Conservation (phyloP, 2,113 vertebrate species). For the Notarius lentiginosus region DNA sequence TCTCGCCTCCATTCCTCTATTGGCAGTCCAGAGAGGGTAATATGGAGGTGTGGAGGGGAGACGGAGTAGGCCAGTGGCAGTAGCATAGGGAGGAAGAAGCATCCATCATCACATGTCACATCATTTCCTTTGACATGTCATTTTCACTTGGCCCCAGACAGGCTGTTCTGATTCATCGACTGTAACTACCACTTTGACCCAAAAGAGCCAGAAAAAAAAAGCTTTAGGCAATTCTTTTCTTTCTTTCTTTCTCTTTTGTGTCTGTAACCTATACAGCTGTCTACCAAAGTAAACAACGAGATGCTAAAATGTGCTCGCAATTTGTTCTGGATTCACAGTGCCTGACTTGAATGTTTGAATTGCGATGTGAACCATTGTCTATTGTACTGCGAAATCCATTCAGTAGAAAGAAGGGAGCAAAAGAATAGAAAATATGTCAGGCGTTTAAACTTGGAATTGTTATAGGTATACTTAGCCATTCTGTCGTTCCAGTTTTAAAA, state of each 20-base stretch:
- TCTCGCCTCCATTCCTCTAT: constrained; percentile 55
- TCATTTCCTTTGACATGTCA: constrained; percentile 69
- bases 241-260: constrained; percentile 24
- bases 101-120: constrained; percentile 67
- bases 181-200: constrained; percentile 59
- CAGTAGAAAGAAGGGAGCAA: constrained; percentile 7
- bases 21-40: constrained; percentile 59
- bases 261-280: constrained; percentile 65
- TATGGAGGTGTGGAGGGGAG: constrained; percentile 59
- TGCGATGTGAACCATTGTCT: constrained; percentile 20
- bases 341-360: constrained; percentile 33
- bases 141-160: constrained; percentile 62
- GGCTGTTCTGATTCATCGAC: constrained; percentile 47
- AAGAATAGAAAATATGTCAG: constrained; percentile 34
- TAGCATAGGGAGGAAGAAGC: constrained; percentile 60
- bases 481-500: constrained; percentile 9
- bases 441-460: constrained; percentile 32
- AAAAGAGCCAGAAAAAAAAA: constrained; percentile 53
- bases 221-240: constrained; percentile 34
- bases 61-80: constrained; percentile 61
- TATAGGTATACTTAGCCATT: not conserved
- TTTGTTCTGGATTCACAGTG: constrained; percentile 38
- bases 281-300: constrained; percentile 63
- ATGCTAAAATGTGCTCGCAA: constrained; percentile 25
- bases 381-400: constrained; percentile 30